Base-by-base conservation (phyloP, 2,797 vertebrate species). In the Mus caroli region DNA sequence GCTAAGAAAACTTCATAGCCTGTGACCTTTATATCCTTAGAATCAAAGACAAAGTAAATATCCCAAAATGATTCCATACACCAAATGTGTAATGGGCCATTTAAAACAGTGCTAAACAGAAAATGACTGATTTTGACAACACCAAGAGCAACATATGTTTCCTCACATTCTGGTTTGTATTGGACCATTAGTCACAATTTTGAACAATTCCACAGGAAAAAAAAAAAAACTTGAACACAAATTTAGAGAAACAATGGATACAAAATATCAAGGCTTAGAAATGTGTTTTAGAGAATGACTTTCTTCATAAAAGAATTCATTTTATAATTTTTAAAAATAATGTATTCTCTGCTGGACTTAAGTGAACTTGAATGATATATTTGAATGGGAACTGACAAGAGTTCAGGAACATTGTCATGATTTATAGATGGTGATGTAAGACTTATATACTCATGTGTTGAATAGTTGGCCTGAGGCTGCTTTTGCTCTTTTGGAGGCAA, bases 1-100 rank as follows among this genome's bases (percentile, higher is more conserved):
- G 80, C 84, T 34, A 92, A 37, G 56, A 88, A 97, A 92, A 90
- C 40, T 4, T 96, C 9, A 94, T 54, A 96, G 82, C 69, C 34
- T 90, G 26, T 93, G 69, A 90, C 91, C 37, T 93, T 88, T 93
- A 77, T 60, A 76, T 92, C 69, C 56, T 95, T 92, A 88, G 92
- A 96, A 64, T 88, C 54, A 82, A 94, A 93, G 82, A 95, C n/a
- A 54, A 97, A 92, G 31, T 71, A 93, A 92, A 95, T 94, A 94
- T 86, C 88, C 28, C 31, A 90, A 77, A 92, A 94, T 92, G 76
- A 84, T 92, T 69, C 43, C 69, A 50, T 10, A n/a, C 37, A 71
- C 19, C n/a, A 43, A 83, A 82, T 90, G 34, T 78, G 46, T 79
- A 79, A 37, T 40, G 77, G 91, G 20, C 34, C 83, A 96, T 92